Base-by-base conservation (phyloP, 2,888 invertebrate species). In the Eristalinus sepulchralis region DNA sequence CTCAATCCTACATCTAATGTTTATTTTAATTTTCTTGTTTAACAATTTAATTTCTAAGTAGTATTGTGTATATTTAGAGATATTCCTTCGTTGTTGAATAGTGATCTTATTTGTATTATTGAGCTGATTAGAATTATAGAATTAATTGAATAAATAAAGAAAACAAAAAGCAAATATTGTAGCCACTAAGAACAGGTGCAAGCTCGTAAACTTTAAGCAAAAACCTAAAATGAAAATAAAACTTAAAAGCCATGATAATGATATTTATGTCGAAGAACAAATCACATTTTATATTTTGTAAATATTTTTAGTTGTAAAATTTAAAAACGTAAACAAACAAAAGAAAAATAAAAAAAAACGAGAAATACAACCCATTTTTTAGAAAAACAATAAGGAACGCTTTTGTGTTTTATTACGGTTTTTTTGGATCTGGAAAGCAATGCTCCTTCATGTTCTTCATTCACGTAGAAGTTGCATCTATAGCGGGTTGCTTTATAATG, bases 241-340 rank as follows among this genome's bases (percentile, higher is more conserved):
- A 83, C 68, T 55, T 83, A 39, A 71, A 86, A 82, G 83, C 71
- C 83, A 86, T 86, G 86, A 79, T 78, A 86, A 86, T 86, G 86
- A 79, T 78, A 86, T 83, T 83, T 86, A 85, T 82, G 86, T 86
- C 86, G 75, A 83, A 83, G 78, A 79, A 86, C 77, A 83, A 83
- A 86, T 86, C 78, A 86, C 83, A 83, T 86, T 86, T 86, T 83
- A 86, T 86, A 86, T 86, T 86, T 78, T 86, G 83, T 83, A 86
- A 78, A 86, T 86, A 86, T 79, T 86, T 83, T 86, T 83, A 86
- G 86, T 86, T 86, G 78, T 86, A 86, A 66, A 83, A 78, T 71
- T 75, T 47, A 71, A 71, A 86, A 73, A 67, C 22, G 11, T 27
- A 72, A 72, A 83, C 60, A 83, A 71, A 70, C 47, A 47, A 47